Evolutionary conservation across 2,797 vertebrate genomes (phyloP).

Genomic region (Vespertilio murinus): DNA sequence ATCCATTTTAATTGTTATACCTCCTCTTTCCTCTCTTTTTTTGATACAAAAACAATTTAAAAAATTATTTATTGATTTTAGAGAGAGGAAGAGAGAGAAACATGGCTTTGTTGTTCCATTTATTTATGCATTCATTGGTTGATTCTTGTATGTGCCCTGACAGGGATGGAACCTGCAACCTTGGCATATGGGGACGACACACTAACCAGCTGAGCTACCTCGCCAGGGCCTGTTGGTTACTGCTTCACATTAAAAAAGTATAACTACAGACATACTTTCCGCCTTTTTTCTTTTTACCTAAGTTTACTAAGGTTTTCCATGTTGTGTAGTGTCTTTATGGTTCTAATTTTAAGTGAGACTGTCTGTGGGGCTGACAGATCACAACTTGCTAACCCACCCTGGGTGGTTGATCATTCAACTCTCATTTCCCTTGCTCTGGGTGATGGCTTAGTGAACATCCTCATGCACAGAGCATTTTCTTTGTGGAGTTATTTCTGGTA

Average conservation of each 20-base stretch:
- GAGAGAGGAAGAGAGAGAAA: neutral
- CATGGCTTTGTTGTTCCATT: neutral
- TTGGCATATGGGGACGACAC: neutral
- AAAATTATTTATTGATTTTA: neutral
- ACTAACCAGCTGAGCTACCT: neutral
- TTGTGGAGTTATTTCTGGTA: neutral
- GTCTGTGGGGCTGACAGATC: neutral
- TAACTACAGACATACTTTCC: neutral
- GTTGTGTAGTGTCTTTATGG: neutral
- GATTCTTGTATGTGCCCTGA: neutral
- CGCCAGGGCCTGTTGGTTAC: neutral
- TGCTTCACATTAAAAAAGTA: neutral
- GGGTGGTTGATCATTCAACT: neutral
- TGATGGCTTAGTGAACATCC: neutral
- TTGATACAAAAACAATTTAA: neutral
- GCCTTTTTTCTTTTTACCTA: neutral
- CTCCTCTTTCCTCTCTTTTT: neutral
- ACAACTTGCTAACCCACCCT: neutral
- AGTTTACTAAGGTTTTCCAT: neutral
- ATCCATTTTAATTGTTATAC: neutral
- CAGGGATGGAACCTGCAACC: neutral
- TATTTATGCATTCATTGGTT: neutral
- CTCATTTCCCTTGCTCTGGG: no score
- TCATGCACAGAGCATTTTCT: neutral
- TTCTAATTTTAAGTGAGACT: neutral